Base-by-base conservation (phyloP, 2,797 vertebrate genomes). In the Allobates femoralis region DNA sequence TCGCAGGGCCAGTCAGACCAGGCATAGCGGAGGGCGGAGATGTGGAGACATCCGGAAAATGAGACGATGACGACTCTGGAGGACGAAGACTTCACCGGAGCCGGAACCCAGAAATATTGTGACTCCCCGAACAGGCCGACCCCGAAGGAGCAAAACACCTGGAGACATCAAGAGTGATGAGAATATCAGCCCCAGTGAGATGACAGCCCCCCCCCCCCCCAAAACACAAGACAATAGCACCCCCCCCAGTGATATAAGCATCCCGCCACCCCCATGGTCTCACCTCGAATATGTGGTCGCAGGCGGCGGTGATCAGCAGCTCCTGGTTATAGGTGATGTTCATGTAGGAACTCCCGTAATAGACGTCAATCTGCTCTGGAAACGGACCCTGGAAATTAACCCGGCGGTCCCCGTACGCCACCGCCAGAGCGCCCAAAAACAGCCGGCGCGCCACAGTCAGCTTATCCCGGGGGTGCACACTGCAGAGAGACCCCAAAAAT, bases 1-100 rank as follows among this genome's bases (percentile, higher is more conserved):
- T 93, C 89, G 73, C 98, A 99, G 8, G 98, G 97, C 96, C 96
- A 97, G 28, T 97, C 94, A 0, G 34, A 92, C 98, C 98, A 99
- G 8, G 96, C 96, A 0, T 98, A 98, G 37, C 96, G 95, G 66
- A 99, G 66, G 46, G 91, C 96, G 55, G 82, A 71, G 12, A 92
- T 91, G 0, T 82, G 0, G 64, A 96, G 96, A 77, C 96, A 97
- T n/a, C 28, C 10, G 0, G 0, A 8, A 79, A 91, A 32, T 0
- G 55, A 88, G 18, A 53, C 4, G 30, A 23, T 60, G 21, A 83
- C 46, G 0, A 73, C n/a, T 16, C 64, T 53, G 2, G 71, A 1
- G 10, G 69, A 74, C 18, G 14, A 53, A 6, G 0, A 26, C 19
- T 11, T 1, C 26, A n/a, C 76, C 32, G 64, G 26, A 26, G n/a